A percentile compares a stretch with the other conserved stretches of the same genome.
Evolutionary conservation across 2,797 vertebrate genomes (phyloP).

Genomic region (Acipenser ruthenus): DNA sequence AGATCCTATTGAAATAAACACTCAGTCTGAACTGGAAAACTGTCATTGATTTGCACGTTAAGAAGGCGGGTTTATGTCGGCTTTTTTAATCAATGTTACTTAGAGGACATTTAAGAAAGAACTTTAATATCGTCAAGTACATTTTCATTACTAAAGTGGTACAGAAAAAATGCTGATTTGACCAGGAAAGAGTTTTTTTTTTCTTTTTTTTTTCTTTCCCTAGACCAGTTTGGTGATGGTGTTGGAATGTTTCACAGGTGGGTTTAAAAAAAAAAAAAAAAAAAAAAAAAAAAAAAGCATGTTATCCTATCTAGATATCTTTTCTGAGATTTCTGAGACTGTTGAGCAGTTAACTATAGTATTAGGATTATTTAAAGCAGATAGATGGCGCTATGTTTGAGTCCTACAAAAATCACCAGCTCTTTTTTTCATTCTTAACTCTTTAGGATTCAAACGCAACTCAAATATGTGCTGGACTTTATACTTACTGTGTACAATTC

Average conservation of each 20-base stretch:
- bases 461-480: conserved; percentile 98
- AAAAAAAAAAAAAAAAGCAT: conserved; percentile 61
- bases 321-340: conserved; percentile 89
- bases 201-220: conserved; percentile 33
- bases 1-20: conserved; percentile 36
- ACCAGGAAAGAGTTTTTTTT: conserved; percentile 44
- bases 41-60: conserved; percentile 82
- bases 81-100: conserved; percentile 60
- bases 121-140: conserved; percentile 58
- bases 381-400: conserved; percentile 96
- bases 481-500: conserved; percentile 75
- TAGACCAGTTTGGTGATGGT: conserved; percentile 49
- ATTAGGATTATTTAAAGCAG: conserved; percentile 87
- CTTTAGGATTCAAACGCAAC: conserved; percentile 96
- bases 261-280: conserved; percentile 59
- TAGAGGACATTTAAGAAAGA: conserved; percentile 66
- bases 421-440: conserved; percentile 88
- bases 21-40: conserved; percentile 64
- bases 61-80: conserved; percentile 49
- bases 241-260: conserved; percentile 84
- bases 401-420: conserved; percentile 97
- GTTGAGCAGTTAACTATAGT: conserved; percentile 89
- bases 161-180: conserved; percentile 57
- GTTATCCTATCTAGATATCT: conserved; percentile 83
- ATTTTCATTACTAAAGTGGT: conserved; percentile 63